A percentile compares a stretch with the other conserved stretches of the same genome.
These are phyloP conservation scores for Medauroidea extradentata DNA, from an alignment of 1,140 invertebrate species.

Conservation along the genomic window DNA sequence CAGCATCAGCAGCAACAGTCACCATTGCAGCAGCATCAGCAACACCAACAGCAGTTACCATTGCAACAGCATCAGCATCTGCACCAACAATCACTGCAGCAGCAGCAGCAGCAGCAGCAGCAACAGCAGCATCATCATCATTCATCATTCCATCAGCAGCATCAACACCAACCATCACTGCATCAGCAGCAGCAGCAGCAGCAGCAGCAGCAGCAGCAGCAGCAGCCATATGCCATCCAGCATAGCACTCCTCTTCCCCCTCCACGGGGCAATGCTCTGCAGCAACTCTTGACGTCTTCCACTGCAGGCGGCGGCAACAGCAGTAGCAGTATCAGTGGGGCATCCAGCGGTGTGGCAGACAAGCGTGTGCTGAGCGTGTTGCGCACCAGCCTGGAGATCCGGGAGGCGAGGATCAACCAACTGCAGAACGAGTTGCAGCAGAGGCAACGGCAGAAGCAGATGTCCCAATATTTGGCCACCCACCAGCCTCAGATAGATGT, in stretches of 20 bases:
- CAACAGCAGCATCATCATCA: slow-evolving; percentile 25
- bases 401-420: slow-evolving; percentile 51
- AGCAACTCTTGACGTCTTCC: slow-evolving; percentile 24
- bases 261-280: slow-evolving; percentile 35
- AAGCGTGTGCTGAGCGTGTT: slow-evolving; percentile 55
- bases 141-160: too few species aligned
- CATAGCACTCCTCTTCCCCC: slow-evolving; percentile 22
- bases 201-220: slow-evolving; percentile 23
- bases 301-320: slow-evolving; percentile 30
- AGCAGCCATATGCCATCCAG: slow-evolving; percentile 21
- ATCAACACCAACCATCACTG: too few species aligned
- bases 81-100: slow-evolving; percentile 19
- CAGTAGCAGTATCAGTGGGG: slow-evolving; percentile 26
- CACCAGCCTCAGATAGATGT: background rate
- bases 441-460: slow-evolving; percentile 13
- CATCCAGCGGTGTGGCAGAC: slow-evolving; percentile 21
- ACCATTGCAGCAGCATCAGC: slow-evolving; percentile 29
- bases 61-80: slow-evolving; percentile 29
- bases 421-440: slow-evolving; percentile 38
- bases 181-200: slow-evolving; percentile 10
- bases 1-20: too few species aligned
- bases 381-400: slow-evolving; percentile 63
- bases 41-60: slow-evolving; percentile 34
- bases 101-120: slow-evolving; percentile 26
- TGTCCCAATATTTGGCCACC: slow-evolving; percentile 1